phyloP scores from a whole-genome alignment of 2,113 vertebrate species.

The Epinephelus fuscoguttatus region DNA sequence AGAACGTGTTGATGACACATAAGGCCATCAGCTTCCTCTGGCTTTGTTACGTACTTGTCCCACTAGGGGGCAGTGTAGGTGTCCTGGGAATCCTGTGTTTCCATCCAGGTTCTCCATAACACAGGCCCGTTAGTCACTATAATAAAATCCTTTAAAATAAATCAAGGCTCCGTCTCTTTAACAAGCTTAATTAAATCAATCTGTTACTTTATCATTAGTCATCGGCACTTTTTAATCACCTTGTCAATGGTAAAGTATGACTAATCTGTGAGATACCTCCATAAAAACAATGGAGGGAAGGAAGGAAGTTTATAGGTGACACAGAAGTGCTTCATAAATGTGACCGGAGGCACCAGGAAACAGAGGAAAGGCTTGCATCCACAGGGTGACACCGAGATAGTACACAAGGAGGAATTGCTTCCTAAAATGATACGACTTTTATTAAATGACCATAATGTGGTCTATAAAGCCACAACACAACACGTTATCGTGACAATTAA shows the following conservation, averaged over 20 bases:
- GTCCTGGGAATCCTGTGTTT: background rate
- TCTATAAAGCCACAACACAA: background rate
- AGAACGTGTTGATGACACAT: background rate
- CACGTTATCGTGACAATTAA: background rate
- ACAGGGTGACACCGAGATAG: constrained; percentile 25
- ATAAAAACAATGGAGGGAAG: constrained; percentile 75
- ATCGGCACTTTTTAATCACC: constrained; percentile 4
- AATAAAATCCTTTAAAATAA: background rate
- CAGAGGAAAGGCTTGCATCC: constrained; percentile 47
- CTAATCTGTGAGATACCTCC: constrained; percentile 48
- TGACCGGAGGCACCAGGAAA: constrained; percentile 67
- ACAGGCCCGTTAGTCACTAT: background rate
- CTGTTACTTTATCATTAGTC: constrained; percentile 39
- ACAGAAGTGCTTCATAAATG: constrained; percentile 50
- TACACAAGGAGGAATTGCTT: background rate
- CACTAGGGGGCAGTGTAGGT: constrained; percentile 57
- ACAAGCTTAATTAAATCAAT: constrained; percentile 32
- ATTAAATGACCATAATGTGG: background rate
- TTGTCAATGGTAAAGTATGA: constrained; percentile 50
- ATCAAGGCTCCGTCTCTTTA: background rate
- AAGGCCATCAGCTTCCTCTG: background rate
- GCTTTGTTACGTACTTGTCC: background rate
- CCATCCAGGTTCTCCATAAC: background rate
- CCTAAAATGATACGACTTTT: background rate
- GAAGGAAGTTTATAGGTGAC: constrained; percentile 66